Evolutionary conservation across 2,113 vertebrate genomes (phyloP).

Genomic region (Ovibos moschatus): DNA sequence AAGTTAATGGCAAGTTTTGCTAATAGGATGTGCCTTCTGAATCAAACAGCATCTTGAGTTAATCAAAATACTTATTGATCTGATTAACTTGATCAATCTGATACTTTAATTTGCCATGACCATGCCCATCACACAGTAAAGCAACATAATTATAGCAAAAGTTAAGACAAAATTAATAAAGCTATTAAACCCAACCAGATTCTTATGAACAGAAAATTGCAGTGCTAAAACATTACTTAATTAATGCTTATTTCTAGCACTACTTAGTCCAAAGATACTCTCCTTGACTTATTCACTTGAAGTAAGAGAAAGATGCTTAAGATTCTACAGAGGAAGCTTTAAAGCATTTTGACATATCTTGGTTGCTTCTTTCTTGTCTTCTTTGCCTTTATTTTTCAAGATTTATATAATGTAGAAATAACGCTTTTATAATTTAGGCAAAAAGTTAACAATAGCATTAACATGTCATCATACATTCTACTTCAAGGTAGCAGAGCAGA

Average conservation of each 20-base stretch:
- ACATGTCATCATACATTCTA: background rate
- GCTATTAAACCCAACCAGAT: background rate
- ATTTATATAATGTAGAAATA: background rate
- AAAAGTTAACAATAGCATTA: background rate
- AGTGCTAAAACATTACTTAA: background rate
- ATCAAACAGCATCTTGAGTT: background rate
- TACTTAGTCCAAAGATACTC: background rate
- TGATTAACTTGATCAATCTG: background rate
- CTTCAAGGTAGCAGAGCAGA: background rate
- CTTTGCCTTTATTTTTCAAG: background rate
- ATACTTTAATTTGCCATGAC: background rate
- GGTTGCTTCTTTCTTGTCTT: background rate
- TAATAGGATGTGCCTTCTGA: background rate
- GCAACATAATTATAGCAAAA: background rate
- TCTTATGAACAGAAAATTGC: slow-evolving; percentile 7
- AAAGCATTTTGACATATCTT: background rate
- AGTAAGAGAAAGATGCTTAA: background rate
- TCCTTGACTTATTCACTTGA: background rate
- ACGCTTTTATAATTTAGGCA: background rate
- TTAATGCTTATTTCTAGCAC: background rate
- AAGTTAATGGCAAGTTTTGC: background rate
- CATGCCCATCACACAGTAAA: background rate
- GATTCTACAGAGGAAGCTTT: background rate
- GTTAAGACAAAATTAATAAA: slow-evolving; percentile 19
- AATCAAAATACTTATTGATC: slow-evolving; percentile 29